Base-by-base conservation (phyloP, 2,888 invertebrate genomes). In the Drosophila hamatofila region DNA sequence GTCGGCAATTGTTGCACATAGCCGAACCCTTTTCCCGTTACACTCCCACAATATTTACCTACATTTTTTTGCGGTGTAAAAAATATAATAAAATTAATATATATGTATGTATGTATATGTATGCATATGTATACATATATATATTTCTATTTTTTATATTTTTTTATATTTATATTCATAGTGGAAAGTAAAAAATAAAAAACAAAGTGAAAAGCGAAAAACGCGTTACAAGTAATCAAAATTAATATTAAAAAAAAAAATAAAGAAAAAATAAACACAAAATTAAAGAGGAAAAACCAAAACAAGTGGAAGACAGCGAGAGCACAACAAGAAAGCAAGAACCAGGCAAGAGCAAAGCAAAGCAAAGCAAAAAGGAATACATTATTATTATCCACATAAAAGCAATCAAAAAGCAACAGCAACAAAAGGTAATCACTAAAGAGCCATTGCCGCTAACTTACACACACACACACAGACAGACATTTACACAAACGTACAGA, bases 1-100 rank as follows among this genome's bases (percentile, higher is more conserved):
- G 62, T 71, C 80, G 88, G 88, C 83, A 83, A 83, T 83, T 83
- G 83, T 83, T 83, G 83, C 83, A 83, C 74, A 80, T 69, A 77
- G 58, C 44, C 46, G 57, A 55, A 52, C 61, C 37, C 25, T 33
- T 59, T 52, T 35, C 35, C 64, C 60, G 56, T 56, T 67, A 66
- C 51, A 37, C 14, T 16, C 11, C 42, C 21, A 30, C 21, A 54
- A n/a, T 25, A 35, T 44, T 23, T 35, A 21, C 39, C 27, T 27
- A 12, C 27, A n/a, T 64, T 52, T 81, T 71, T 69, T 68, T 78
- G 41, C 70, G 56, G 67, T 67, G 67, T 33, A 25, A 35, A 37
- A 30, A 41, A 33, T 52, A 27, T 37, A 30, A 30, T 42, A 21
- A n/a, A 14, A 16, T 23, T 5, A 2, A 3, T 3, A 37, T 21